A percentile compares a stretch with the other conserved stretches of the same genome.
Conservation (phyloP, 2,797 vertebrate species). For the Limnodromus scolopaceus region DNA sequence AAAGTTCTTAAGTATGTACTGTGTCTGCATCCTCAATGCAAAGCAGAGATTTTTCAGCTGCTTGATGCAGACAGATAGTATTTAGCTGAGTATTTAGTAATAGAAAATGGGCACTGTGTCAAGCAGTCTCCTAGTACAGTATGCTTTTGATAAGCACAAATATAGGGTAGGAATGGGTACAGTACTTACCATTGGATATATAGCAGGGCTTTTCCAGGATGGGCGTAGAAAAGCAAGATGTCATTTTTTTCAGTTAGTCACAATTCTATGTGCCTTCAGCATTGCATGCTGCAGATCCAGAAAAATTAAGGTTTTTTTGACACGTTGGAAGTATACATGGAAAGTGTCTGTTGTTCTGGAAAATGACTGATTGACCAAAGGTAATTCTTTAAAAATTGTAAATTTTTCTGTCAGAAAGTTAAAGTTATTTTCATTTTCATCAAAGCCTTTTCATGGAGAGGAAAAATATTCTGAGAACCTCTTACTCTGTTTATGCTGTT, state of each 20-base stretch:
- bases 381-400: not conserved
- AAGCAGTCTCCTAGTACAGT: not conserved
- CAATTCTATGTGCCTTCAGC: not conserved
- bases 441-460: not conserved
- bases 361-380: not conserved
- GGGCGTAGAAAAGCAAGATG: not conserved
- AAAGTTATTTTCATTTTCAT: not conserved
- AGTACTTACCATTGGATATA: not conserved
- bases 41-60: slow-evolving; percentile 33
- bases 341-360: not conserved
- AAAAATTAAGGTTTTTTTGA: not conserved
- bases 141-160: not conserved
- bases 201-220: not conserved
- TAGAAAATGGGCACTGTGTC: not conserved
- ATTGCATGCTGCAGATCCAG: not conserved
- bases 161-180: not conserved
- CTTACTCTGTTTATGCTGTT: not conserved
- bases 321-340: not conserved
- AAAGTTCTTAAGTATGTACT: not conserved
- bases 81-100: not conserved
- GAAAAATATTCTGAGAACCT: not conserved
- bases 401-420: not conserved
- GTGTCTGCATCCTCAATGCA: not conserved
- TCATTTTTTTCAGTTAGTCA: not conserved
- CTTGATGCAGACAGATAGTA: not conserved